These are phyloP conservation scores for Ammodramus savannarum DNA, from an alignment of 2,113 vertebrate genomes.

Conservation along the genomic window DNA sequence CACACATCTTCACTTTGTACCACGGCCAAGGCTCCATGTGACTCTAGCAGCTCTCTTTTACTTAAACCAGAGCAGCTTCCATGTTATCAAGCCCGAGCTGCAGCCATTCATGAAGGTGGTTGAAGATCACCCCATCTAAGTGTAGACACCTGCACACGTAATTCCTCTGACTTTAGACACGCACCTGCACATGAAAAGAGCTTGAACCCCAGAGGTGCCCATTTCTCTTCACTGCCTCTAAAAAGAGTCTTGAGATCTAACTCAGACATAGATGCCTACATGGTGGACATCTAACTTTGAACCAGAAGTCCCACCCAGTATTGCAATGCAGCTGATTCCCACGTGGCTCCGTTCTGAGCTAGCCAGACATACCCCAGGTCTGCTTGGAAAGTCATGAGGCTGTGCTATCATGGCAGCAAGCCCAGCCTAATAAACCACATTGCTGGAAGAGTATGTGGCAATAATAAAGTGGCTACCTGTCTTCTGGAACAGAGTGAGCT, in stretches of 20 bases:
- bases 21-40: fast-evolving
- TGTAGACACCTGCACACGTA: background rate
- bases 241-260: background rate
- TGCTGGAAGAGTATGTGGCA: constrained; percentile 9
- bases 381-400: background rate
- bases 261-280: background rate
- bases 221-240: background rate
- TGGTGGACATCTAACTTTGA: background rate
- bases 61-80: background rate
- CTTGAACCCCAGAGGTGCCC: background rate
- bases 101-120: background rate
- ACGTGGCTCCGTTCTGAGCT: fast-evolving
- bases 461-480: constrained; percentile 4
- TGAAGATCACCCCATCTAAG: background rate
- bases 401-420: background rate
- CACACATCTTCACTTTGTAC: background rate
- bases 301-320: background rate
- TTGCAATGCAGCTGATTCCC: background rate
- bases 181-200: background rate
- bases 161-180: background rate
- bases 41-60: background rate
- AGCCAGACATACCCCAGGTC: background rate
- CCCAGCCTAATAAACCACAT: background rate
- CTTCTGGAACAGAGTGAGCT: background rate
- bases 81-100: background rate